Percentiles rank a stretch among this genome's conserved stretches.
Conservation (phyloP, 2,888 invertebrate species). For the Agriopis marginaria region DNA sequence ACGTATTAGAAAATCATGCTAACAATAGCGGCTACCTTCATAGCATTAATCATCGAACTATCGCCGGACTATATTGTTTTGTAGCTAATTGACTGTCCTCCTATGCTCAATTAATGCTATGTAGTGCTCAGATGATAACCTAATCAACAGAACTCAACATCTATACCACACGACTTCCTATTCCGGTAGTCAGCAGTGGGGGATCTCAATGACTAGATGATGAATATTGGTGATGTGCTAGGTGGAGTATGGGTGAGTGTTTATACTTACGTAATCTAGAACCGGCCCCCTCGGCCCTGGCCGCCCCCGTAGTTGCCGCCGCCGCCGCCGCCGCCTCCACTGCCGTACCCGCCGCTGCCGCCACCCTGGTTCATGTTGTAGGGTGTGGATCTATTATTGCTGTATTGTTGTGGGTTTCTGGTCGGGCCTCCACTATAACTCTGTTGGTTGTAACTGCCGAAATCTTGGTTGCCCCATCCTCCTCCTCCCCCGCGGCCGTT, state of each 20-base stretch:
- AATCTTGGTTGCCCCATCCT: constrained; percentile 88
- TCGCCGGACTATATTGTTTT: constrained; percentile 19
- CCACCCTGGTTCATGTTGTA: constrained; percentile 90
- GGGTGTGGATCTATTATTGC: constrained; percentile 89
- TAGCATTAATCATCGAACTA: constrained; percentile 78
- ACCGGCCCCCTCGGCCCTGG: constrained; percentile 72
- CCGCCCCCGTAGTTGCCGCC: constrained; percentile 76
- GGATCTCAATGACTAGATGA: constrained; percentile 40
- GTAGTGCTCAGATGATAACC: constrained; percentile 65
- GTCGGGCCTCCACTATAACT: constrained; percentile 95
- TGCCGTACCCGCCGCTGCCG: constrained; percentile 80
- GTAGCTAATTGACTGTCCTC: constrained; percentile 42
- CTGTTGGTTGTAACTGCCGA: constrained; percentile 93
- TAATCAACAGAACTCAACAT: constrained; percentile 53
- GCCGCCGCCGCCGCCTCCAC: constrained; percentile 71
- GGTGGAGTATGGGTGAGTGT: constrained; percentile 39
- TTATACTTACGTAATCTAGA: constrained; percentile 72
- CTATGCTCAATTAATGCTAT: constrained; percentile 80
- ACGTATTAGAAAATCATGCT: constrained; percentile 67
- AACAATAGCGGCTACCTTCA: constrained; percentile 74
- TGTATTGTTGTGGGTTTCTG: constrained; percentile 89
- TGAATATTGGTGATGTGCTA: constrained; percentile 52
- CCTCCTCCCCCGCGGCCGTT: constrained; percentile 71
- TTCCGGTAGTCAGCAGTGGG: constrained; percentile 47
- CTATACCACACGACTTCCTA: constrained; percentile 57